These are phyloP conservation scores for Drosophila kepulauana DNA, from an alignment of 1,140 invertebrate genomes.

Conservation along the genomic window DNA sequence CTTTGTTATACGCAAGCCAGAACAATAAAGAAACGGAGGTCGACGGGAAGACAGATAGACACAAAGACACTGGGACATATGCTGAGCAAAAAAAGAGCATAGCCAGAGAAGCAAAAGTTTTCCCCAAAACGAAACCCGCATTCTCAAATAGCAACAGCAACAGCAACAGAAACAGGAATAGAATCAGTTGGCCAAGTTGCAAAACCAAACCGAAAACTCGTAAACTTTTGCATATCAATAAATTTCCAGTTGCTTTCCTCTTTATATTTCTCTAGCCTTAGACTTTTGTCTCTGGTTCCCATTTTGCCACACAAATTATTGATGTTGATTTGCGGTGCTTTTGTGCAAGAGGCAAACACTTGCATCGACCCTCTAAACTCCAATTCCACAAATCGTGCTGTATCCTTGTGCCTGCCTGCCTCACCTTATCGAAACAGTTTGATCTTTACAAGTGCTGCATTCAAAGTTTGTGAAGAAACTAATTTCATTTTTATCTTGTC, in stretches of 20 bases:
- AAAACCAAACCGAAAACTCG: conserved; percentile 61
- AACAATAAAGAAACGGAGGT: conserved; percentile 59
- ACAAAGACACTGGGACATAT: conserved; percentile 53
- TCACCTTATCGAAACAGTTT: conserved; percentile 13
- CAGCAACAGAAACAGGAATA: conserved; percentile 36
- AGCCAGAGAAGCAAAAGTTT: conserved; percentile 54
- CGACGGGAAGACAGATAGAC: background rate
- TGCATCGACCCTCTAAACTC: conserved; percentile 31
- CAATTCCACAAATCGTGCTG: background rate
- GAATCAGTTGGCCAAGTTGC: conserved; percentile 51
- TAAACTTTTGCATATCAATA: conserved; percentile 82
- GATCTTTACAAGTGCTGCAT: conserved; percentile 28
- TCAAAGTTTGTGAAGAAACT: conserved; percentile 27
- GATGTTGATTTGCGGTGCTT: conserved; percentile 77
- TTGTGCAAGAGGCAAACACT: conserved; percentile 60
- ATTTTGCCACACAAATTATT: conserved; percentile 66
- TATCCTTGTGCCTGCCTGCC: background rate
- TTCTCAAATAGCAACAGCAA: conserved; percentile 40
- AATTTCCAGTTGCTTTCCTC: conserved; percentile 53
- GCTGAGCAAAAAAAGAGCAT: conserved; percentile 60
- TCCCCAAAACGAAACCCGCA: conserved; percentile 44
- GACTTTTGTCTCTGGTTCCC: conserved; percentile 29
- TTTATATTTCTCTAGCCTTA: background rate
- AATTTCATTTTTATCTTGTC: conserved; percentile 31
- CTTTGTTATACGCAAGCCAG: conserved; percentile 71